phyloP scores from a whole-genome alignment of 2,797 vertebrate species.

The Otolemur crassicaudatus region DNA sequence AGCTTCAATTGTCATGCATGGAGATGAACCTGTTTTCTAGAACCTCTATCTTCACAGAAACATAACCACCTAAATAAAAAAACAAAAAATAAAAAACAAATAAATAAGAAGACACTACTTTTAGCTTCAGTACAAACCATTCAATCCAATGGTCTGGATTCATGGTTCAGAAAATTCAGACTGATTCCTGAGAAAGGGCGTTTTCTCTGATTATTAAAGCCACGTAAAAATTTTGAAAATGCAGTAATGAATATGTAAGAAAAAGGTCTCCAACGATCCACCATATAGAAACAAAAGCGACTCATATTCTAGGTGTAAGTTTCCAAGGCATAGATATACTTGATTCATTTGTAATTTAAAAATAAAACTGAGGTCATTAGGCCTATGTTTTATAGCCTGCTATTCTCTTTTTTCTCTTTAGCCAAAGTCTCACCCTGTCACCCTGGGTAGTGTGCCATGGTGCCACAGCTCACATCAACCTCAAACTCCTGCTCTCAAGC shows the following conservation, averaged over 20 bases:
- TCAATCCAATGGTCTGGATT: background rate
- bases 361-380: background rate
- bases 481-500: too few species aligned
- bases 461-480: too few species aligned
- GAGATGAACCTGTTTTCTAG: background rate
- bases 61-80: background rate
- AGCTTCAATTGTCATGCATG: rapidly evolving
- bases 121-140: background rate
- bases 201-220: background rate
- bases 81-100: background rate
- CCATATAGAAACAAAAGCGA: background rate
- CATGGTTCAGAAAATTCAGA: background rate
- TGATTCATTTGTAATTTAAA: background rate
- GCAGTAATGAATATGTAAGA: background rate
- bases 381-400: background rate
- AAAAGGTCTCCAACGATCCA: background rate
- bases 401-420: background rate
- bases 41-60: background rate
- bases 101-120: background rate
- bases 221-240: background rate
- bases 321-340: background rate
- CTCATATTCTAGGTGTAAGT: background rate
- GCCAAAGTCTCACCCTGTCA: background rate
- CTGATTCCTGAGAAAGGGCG: background rate
- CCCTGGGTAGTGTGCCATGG: too few species aligned